Base-by-base conservation (phyloP, 1,140 invertebrate species). In the Pseudoatta argentina region DNA sequence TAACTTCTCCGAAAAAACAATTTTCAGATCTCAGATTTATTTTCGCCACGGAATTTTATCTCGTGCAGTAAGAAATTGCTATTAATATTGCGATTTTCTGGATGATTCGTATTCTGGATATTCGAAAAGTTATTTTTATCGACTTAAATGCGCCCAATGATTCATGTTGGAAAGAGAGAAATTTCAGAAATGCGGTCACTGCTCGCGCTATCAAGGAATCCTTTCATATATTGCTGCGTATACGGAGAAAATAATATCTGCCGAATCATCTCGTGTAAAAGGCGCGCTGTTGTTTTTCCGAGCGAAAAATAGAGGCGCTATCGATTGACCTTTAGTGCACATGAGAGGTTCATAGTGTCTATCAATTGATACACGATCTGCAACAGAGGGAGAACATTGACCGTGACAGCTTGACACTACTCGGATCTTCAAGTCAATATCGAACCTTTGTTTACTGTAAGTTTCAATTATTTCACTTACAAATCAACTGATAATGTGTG, bases 251-350 rank as follows among this genome's bases (percentile, higher is more conserved):
- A 73, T 53, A 73, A 75, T 83, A 75, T 63, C 61, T 44, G 12
- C 24, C 53, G 27, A 83, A 83, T 75, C 39, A 75, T 61, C 67
- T 82, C 18, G 79, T 24, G 55, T 61, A 83, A 61, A 75, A 73
- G 55, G 6, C 27, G 55, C 34, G 55, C 55, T 34, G 79, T 79
- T 78, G 30, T 79, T 85, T 64, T 61, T 66, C 30, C 48, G 53
- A 34, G 30, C 30, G 75, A 85, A 78, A 78, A 85, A 85, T 79
- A 78, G 39, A 78, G 55, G 24, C 66, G 61, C 21, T 85, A 85
- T 85, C 73, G 75, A 85, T 79, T 85, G 83, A 66, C 75, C 73
- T 78, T 51, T 69, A 69, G 44, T 39, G 66, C 21, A 69, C 39
- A 69, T n/a, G 39, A 69, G 66, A 69, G 66, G 66, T 21, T 69